These are phyloP conservation scores for Temnothorax ravouxi DNA, from an alignment of 2,888 invertebrate genomes.

Conservation along the genomic window DNA sequence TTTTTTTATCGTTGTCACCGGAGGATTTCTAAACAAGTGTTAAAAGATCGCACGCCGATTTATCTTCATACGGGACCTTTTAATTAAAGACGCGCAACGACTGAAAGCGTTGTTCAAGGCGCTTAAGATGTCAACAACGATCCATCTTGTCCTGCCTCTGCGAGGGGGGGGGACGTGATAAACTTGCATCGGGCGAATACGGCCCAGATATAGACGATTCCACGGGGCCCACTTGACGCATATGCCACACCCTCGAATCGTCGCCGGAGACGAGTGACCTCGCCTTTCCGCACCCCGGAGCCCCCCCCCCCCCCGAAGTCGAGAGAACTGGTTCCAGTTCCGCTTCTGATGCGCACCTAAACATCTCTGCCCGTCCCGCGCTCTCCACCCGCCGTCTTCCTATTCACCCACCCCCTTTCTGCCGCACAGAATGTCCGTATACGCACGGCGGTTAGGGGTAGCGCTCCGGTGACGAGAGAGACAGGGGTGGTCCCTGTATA, in stretches of 20 bases:
- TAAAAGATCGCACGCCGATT: slow-evolving; percentile 32
- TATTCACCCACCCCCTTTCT: slow-evolving; percentile 10
- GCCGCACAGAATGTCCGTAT: slow-evolving; percentile 31
- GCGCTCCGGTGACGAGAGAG: slow-evolving; percentile 19
- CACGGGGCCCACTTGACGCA: slow-evolving; percentile 47
- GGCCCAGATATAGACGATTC: slow-evolving; percentile 58
- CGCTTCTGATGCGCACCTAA: slow-evolving; percentile 50
- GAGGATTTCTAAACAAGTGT: slow-evolving; percentile 9
- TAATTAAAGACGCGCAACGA: slow-evolving; percentile 47
- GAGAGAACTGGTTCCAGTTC: slow-evolving; percentile 60
- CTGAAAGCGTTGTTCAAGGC: slow-evolving; percentile 29
- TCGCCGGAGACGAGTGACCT: slow-evolving; percentile 64
- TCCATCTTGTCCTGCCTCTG: slow-evolving; percentile 57
- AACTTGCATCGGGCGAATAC: slow-evolving; percentile 60
- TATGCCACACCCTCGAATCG: slow-evolving; percentile 53
- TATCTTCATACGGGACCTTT: slow-evolving; percentile 42
- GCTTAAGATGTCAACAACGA: slow-evolving; percentile 54
- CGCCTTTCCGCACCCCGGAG: slow-evolving; percentile 54
- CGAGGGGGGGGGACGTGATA: slow-evolving; percentile 35
- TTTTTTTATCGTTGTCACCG: slow-evolving; percentile 1
- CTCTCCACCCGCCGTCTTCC: background rate
- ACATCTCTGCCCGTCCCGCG: background rate
- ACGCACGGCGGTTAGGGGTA: slow-evolving; percentile 39
- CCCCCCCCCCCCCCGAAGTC: slow-evolving; percentile 46
- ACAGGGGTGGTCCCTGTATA: slow-evolving; percentile 34